These are phyloP conservation scores for Misgurnus mizolepis DNA, from an alignment of 2,113 vertebrate genomes.

Conservation along the genomic window DNA sequence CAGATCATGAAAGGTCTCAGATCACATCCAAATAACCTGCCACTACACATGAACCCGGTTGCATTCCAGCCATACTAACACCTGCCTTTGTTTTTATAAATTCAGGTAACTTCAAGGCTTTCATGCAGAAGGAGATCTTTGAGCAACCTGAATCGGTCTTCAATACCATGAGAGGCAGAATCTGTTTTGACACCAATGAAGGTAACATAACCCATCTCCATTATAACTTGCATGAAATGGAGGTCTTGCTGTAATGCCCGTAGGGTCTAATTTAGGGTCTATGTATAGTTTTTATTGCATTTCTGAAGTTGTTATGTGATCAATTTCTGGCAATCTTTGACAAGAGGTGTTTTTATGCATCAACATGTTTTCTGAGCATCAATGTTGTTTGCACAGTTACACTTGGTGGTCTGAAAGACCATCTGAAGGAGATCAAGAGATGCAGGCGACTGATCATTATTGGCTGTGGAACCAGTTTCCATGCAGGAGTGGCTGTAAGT, in stretches of 20 bases:
- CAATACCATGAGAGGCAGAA: constrained; percentile 96
- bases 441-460: constrained; percentile 92
- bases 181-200: constrained; percentile 87
- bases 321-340: too few relatives aligned
- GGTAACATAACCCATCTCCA: constrained; percentile 67
- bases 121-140: constrained; percentile 99
- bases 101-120: constrained; percentile 91
- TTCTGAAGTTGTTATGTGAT: too few relatives aligned
- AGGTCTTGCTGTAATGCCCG: background rate
- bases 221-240: background rate
- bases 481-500: constrained; percentile 90
- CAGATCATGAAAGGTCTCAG: constrained; percentile 94
- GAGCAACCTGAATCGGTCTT: constrained; percentile 94
- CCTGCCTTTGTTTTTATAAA: background rate
- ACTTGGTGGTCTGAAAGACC: constrained; percentile 91
- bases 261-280: background rate
- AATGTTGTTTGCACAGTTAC: constrained; percentile 75
- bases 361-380: background rate
- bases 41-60: too few relatives aligned
- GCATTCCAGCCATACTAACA: background rate
- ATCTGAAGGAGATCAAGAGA: constrained; percentile 92
- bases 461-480: constrained; percentile 95
- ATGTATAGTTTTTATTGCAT: too few relatives aligned
- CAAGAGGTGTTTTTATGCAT: background rate
- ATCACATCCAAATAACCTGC: background rate